Evolutionary conservation across 2,113 vertebrate genomes (phyloP).

Genomic region (Bubalus kerabau): DNA sequence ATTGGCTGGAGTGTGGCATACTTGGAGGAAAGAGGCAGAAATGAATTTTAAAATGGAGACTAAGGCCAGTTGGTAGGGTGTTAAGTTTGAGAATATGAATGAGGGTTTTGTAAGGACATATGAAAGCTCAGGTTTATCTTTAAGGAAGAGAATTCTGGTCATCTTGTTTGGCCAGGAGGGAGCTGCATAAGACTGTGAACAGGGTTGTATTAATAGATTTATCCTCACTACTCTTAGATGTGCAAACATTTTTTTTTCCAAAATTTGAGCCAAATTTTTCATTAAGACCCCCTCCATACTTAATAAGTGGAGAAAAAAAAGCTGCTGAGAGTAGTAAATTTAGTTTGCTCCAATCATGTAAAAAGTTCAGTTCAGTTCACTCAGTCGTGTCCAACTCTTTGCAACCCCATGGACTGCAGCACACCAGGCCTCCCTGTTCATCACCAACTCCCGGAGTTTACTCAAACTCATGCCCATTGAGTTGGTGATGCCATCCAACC

Average conservation of each 20-base stretch:
- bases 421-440: not conserved
- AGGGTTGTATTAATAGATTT: not conserved
- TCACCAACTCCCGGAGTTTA: not conserved
- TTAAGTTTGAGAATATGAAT: not conserved
- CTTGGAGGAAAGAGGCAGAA: not conserved
- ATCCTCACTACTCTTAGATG: not conserved
- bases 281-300: not conserved
- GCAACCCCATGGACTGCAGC: not conserved
- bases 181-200: not conserved
- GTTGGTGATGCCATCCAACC: not conserved
- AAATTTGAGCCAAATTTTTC: not conserved
- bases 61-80: not conserved
- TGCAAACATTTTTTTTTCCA: not conserved
- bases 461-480: not conserved
- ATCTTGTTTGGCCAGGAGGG: not conserved
- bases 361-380: not conserved
- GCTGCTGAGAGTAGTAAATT: not conserved
- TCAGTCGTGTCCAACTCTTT: not conserved
- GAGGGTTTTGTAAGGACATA: not conserved
- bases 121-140: not conserved
- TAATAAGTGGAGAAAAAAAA: not conserved
- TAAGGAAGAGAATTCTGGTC: not conserved
- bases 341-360: not conserved
- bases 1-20: not conserved
- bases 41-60: not conserved